Percentiles rank a stretch among this genome's conserved stretches.
Evolutionary conservation across 2,113 vertebrate species (phyloP).

Genomic region (Cercocebus atys): DNA sequence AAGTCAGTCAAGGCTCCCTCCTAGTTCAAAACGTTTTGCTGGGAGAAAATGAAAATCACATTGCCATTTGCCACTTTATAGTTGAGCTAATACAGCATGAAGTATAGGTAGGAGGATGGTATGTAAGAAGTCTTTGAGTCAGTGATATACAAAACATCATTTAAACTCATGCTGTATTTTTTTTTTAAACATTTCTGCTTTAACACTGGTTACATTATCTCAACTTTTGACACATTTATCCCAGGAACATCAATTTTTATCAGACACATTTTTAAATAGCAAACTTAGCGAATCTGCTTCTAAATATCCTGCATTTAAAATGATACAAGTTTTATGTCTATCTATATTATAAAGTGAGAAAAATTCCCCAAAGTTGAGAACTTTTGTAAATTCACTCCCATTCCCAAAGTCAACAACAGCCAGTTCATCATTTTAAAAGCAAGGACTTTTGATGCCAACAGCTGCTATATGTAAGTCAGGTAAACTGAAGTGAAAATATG

Average conservation of each 20-base stretch:
- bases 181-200: constrained; percentile 11
- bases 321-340: neutral
- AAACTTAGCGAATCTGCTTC: neutral
- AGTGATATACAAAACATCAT: neutral
- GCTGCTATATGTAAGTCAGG: neutral
- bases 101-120: neutral
- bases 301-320: constrained; percentile 29
- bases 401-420: neutral
- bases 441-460: neutral
- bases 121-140: neutral
- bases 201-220: constrained; percentile 41
- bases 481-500: neutral
- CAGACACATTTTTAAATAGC: constrained; percentile 38
- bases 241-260: constrained; percentile 30
- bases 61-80: neutral
- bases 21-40: neutral
- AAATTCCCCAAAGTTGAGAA: neutral
- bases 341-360: neutral
- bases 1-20: neutral
- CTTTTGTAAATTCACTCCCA: neutral
- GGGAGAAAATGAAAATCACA: neutral
- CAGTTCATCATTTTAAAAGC: neutral
- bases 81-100: neutral
- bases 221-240: constrained; percentile 39
- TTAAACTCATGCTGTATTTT: neutral